Evolutionary conservation across 2,888 invertebrate species (phyloP).

Genomic region (Pristionchus fissidentatus): DNA sequence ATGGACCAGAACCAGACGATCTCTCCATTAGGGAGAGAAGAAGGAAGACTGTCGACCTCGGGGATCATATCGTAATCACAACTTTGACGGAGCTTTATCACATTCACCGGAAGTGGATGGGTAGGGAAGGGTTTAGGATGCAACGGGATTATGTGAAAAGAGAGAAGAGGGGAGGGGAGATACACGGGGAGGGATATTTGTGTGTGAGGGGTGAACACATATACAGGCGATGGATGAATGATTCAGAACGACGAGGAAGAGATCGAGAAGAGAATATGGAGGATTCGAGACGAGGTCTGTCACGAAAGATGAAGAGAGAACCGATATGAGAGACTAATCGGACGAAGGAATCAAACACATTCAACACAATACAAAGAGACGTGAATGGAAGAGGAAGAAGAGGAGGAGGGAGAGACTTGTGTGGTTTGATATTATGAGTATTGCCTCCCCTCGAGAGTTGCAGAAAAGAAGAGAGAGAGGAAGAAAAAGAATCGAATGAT

Average conservation of each 20-base stretch:
- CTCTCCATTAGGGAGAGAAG: too few relatives aligned
- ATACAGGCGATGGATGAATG: slow-evolving; percentile 24
- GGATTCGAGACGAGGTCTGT: not conserved
- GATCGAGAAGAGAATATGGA: not conserved
- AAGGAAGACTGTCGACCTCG: not conserved
- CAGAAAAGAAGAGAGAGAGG: slow-evolving; percentile 10
- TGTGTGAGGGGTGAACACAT: not conserved
- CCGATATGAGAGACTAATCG: not conserved
- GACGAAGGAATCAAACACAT: not conserved
- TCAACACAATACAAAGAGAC: not conserved
- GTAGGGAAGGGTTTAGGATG: not conserved
- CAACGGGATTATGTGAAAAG: not conserved
- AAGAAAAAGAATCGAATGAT: not conserved
- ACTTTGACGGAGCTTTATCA: slow-evolving; percentile 12
- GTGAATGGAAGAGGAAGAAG: not conserved
- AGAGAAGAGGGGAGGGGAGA: not conserved
- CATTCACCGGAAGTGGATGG: not conserved
- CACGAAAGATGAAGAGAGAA: not conserved
- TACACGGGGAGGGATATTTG: not conserved
- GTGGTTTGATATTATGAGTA: not conserved
- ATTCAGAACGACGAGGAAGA: slow-evolving; percentile 7
- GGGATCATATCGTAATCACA: not conserved
- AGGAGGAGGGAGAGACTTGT: not conserved
- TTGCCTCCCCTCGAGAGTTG: slow-evolving; percentile 1
- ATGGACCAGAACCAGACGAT: not conserved